Evolutionary conservation across 2,888 invertebrate genomes (phyloP).

Genomic region (Mantis religiosa): DNA sequence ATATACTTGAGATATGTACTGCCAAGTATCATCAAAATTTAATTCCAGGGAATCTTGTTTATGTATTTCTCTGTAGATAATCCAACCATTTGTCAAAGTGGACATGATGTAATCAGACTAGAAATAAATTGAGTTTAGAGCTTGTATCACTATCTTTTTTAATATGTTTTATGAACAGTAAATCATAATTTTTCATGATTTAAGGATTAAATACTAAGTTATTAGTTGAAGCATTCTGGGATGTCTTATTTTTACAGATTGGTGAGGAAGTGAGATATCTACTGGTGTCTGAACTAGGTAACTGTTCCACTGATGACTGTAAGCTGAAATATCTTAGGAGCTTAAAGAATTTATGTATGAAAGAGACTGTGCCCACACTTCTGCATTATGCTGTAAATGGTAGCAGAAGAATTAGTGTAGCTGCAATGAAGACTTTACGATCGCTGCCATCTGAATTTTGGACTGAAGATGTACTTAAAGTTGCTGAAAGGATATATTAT

Average conservation of each 20-base stretch:
- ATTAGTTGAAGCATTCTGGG: slow-evolving; percentile 19
- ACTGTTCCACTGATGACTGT: slow-evolving; percentile 56
- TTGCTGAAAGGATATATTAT: slow-evolving; percentile 56
- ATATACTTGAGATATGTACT: too few species aligned
- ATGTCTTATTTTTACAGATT: slow-evolving; percentile 38
- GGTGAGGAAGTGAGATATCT: slow-evolving; percentile 42
- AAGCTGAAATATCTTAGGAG: slow-evolving; percentile 60
- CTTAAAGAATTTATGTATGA: slow-evolving; percentile 63
- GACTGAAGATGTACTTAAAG: slow-evolving; percentile 45
- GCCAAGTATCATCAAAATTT: too few species aligned
- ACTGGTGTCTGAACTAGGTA: slow-evolving; percentile 44
- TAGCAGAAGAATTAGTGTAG: slow-evolving; percentile 53
- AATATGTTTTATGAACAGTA: too few species aligned
- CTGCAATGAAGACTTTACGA: slow-evolving; percentile 65
- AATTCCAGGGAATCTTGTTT: too few species aligned
- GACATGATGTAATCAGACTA: too few species aligned
- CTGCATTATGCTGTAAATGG: slow-evolving; percentile 53
- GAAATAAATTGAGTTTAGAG: too few species aligned
- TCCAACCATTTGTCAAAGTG: too few species aligned
- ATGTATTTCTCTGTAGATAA: too few species aligned
- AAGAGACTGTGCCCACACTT: slow-evolving; percentile 56
- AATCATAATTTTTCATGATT: too few species aligned
- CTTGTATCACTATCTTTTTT: too few species aligned
- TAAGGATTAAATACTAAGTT: too few species aligned
- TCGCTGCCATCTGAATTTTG: slow-evolving; percentile 47